Conservation (phyloP, 1,140 invertebrate species). For the Leptestheria dahalacensis region DNA sequence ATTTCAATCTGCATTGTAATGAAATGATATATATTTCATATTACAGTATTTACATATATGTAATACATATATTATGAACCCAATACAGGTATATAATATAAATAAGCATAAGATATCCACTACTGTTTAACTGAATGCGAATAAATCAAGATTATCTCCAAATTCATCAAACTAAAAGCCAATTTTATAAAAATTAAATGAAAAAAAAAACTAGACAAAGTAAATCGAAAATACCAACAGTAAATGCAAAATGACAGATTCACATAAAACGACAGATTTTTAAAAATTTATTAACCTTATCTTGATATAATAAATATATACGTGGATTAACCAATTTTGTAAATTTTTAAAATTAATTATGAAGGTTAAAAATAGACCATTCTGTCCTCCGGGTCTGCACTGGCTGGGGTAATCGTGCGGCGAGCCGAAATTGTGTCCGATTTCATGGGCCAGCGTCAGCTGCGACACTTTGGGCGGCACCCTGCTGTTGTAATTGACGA, state of each 20-base stretch:
- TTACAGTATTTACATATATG: too few relatives aligned
- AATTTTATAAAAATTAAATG: not conserved
- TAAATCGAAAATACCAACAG: not conserved
- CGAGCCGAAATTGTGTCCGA: conserved; percentile 98
- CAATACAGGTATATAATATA: too few relatives aligned
- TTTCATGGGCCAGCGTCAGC: conserved; percentile 94
- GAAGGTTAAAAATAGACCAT: conserved; percentile 27
- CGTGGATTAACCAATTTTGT: not conserved
- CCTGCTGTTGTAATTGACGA: conserved; percentile 94
- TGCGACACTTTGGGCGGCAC: conserved; percentile 95
- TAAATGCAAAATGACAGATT: not conserved
- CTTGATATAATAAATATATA: not conserved
- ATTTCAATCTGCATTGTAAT: too few relatives aligned
- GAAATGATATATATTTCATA: too few relatives aligned
- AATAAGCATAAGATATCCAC: too few relatives aligned
- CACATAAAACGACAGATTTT: not conserved
- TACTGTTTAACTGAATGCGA: not conserved
- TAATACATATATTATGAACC: too few relatives aligned
- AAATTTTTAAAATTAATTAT: too few relatives aligned
- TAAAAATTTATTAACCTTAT: not conserved
- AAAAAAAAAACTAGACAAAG: not conserved
- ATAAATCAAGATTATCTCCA: too few relatives aligned
- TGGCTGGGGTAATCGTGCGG: conserved; percentile 92
- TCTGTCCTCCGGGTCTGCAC: conserved; percentile 72
- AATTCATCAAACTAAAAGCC: not conserved